Conservation (phyloP, 2,888 invertebrate genomes). For the Baccha elongata region DNA sequence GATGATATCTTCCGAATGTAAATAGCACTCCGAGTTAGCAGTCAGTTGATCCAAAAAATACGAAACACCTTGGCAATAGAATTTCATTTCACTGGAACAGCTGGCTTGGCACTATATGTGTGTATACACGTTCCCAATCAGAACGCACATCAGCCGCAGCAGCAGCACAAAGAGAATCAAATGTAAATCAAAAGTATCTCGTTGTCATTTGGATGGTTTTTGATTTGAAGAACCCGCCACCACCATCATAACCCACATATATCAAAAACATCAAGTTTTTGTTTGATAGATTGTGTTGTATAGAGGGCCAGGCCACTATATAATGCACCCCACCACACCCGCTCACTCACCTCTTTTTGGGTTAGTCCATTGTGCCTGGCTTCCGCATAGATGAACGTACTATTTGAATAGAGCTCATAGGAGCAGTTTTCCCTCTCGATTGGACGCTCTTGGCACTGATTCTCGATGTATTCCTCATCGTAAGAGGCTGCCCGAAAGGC, state of each 20-base stretch:
- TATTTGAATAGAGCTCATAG: conserved; percentile 89
- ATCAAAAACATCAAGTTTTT: conserved; percentile 59
- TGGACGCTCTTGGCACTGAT: conserved; percentile 88
- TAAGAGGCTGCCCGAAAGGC: conserved; percentile 89
- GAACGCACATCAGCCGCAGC: conserved; percentile 18
- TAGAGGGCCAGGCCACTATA: neutral
- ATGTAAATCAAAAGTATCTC: conserved; percentile 57
- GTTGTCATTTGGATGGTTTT: conserved; percentile 27
- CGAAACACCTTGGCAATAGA: conserved; percentile 89
- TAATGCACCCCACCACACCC: conserved; percentile 28
- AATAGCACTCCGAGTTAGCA: conserved; percentile 84
- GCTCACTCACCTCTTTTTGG: conserved; percentile 81
- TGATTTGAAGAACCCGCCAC: conserved; percentile 31
- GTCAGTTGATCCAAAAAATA: conserved; percentile 77
- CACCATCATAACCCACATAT: conserved; percentile 54
- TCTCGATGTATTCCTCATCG: conserved; percentile 92
- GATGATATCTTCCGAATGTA: conserved; percentile 92
- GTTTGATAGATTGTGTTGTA: conserved; percentile 43
- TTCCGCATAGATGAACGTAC: conserved; percentile 85
- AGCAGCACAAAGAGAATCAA: conserved; percentile 38
- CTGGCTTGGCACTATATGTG: conserved; percentile 83
- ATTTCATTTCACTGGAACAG: conserved; percentile 86
- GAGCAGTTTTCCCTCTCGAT: conserved; percentile 86
- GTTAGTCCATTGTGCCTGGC: conserved; percentile 79
- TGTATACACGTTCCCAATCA: neutral